Conservation (phyloP, 2,888 invertebrate genomes). For the Noctua pronuba region DNA sequence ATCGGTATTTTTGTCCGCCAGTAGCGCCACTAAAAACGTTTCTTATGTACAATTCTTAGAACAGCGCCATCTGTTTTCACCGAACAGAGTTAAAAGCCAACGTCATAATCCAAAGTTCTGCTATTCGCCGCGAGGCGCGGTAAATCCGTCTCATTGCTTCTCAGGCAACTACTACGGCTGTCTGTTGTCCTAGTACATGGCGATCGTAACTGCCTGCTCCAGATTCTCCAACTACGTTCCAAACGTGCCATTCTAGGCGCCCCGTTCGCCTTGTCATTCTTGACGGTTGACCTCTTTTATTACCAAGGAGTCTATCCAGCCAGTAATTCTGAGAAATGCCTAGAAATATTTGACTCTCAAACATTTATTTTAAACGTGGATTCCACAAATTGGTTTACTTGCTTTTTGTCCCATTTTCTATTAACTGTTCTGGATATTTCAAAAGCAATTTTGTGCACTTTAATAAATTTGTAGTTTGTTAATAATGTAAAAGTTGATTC, state of each 20-base stretch:
- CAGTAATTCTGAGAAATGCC: constrained; percentile 11
- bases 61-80: constrained; percentile 44
- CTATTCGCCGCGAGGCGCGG: constrained; percentile 57
- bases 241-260: constrained; percentile 82
- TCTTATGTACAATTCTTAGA: not conserved
- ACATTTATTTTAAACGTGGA: constrained; percentile 1
- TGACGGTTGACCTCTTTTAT: constrained; percentile 58
- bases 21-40: not conserved
- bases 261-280: constrained; percentile 54
- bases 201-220: constrained; percentile 90
- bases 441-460: not conserved
- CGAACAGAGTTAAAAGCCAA: not conserved
- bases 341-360: not conserved
- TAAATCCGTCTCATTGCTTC: constrained; percentile 17
- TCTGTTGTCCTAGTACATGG: constrained; percentile 86
- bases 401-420: constrained; percentile 11
- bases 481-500: not conserved
- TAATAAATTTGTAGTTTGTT: no score
- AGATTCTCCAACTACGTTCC: constrained; percentile 90
- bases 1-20: constrained; percentile 2
- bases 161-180: constrained; percentile 21
- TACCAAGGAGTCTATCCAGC: constrained; percentile 15
- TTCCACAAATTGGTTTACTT: not conserved
- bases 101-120: not conserved
- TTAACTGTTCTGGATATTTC: constrained; percentile 6